Evolutionary conservation across 2,113 vertebrate species (phyloP).

Genomic region (Globicephala melas): DNA sequence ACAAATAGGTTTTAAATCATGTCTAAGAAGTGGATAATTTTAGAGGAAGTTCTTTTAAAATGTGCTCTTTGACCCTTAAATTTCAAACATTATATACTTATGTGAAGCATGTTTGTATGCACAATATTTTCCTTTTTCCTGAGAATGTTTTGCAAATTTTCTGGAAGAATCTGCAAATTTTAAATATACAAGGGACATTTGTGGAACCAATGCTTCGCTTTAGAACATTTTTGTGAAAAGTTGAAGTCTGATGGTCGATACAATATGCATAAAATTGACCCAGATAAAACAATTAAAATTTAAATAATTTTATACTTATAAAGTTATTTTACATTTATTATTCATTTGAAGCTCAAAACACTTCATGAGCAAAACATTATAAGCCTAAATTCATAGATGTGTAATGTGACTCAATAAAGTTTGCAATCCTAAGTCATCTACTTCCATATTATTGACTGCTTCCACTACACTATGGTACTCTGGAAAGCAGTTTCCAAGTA

Average conservation of each 20-base stretch:
- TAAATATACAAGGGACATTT: neutral
- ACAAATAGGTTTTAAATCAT: conserved; percentile 46
- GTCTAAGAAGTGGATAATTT: conserved; percentile 2
- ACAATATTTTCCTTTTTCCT: conserved; percentile 25
- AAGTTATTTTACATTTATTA: conserved; percentile 11
- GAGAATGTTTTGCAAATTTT: conserved; percentile 30
- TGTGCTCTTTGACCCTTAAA: conserved; percentile 1
- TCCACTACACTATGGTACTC: neutral
- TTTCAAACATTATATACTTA: neutral
- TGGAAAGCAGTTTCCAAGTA: neutral
- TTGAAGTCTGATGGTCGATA: neutral
- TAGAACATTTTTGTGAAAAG: neutral
- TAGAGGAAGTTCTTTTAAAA: neutral
- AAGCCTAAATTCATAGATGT: neutral
- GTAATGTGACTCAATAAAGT: neutral
- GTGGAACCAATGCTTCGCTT: neutral
- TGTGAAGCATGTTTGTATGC: neutral
- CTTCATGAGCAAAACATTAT: neutral
- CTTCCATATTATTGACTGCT: neutral
- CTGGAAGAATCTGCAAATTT: neutral
- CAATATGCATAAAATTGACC: neutral
- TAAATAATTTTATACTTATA: neutral
- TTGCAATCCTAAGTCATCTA: neutral
- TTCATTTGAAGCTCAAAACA: conserved; percentile 36
- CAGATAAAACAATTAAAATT: neutral